These are phyloP conservation scores for Papilio demoleus DNA, from an alignment of 2,888 invertebrate species.

Conservation along the genomic window DNA sequence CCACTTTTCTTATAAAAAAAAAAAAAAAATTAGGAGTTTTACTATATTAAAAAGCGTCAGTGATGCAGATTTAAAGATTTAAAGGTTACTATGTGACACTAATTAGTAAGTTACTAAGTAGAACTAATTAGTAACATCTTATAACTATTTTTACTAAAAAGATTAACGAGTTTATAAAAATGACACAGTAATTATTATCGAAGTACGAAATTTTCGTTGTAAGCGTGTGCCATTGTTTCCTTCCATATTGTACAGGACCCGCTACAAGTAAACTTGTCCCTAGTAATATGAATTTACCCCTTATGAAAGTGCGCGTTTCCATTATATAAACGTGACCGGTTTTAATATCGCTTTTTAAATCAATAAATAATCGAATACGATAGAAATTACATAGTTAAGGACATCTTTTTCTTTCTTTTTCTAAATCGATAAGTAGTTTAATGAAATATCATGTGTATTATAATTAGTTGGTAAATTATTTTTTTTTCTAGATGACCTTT, in stretches of 20 bases:
- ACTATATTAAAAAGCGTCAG: too few species aligned
- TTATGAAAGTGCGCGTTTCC: constrained; percentile 54
- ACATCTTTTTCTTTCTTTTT: too few species aligned
- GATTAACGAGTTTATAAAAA: constrained; percentile 27
- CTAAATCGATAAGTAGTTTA: too few species aligned
- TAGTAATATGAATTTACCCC: constrained; percentile 65
- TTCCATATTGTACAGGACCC: constrained; percentile 38
- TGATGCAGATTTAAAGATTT: too few species aligned
- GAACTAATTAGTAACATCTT: not conserved
- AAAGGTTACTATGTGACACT: too few species aligned
- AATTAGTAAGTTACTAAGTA: not conserved
- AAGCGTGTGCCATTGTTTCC: constrained; percentile 40
- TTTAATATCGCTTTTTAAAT: not conserved
- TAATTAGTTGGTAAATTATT: too few species aligned
- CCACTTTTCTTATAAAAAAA: too few species aligned
- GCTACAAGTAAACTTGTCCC: constrained; percentile 50
- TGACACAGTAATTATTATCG: constrained; percentile 31
- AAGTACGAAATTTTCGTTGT: constrained; percentile 36
- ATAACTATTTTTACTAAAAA: not conserved
- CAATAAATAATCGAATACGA: too few species aligned
- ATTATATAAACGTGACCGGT: constrained; percentile 42
- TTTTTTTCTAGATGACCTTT: too few species aligned
- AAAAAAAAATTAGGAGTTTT: too few species aligned
- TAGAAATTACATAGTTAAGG: too few species aligned
- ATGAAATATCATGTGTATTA: too few species aligned